phyloP scores from a whole-genome alignment of 2,888 invertebrate species.

The Drosophila multiciliata region DNA sequence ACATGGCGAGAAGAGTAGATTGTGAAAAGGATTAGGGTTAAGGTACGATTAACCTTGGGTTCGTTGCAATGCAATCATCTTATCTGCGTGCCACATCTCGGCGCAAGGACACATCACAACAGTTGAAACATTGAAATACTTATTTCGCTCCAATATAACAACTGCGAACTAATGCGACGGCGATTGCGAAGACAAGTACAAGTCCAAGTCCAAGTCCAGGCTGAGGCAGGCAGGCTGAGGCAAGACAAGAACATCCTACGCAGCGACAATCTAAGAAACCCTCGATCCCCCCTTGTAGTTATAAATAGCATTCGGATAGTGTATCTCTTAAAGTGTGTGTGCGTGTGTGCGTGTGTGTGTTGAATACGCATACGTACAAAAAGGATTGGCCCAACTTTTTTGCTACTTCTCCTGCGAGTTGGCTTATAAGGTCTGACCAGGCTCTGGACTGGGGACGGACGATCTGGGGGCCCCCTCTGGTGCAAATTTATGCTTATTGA shows the following conservation, averaged over 20 bases:
- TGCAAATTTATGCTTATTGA: slow-evolving; percentile 84
- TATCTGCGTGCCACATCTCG: slow-evolving; percentile 60
- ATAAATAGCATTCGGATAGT: slow-evolving; percentile 54
- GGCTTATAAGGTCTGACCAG: slow-evolving; percentile 37
- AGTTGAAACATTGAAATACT: slow-evolving; percentile 68
- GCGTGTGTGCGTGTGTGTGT: slow-evolving; percentile 6
- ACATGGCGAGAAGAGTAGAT: background rate
- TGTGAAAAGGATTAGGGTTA: slow-evolving; percentile 4
- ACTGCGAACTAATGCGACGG: slow-evolving; percentile 56
- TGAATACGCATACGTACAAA: slow-evolving; percentile 34
- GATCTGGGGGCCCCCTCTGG: slow-evolving; percentile 74
- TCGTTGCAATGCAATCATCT: slow-evolving; percentile 58
- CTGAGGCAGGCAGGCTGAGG: slow-evolving; percentile 3
- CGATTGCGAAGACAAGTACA: slow-evolving; percentile 32
- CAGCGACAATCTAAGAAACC: slow-evolving; percentile 50
- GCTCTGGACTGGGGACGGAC: slow-evolving; percentile 12
- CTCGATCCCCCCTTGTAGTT: slow-evolving; percentile 24
- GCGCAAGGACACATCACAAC: slow-evolving; percentile 60
- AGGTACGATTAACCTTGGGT: slow-evolving; percentile 28
- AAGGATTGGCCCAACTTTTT: slow-evolving; percentile 50
- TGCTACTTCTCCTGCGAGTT: slow-evolving; percentile 31
- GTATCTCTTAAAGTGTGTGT: background rate
- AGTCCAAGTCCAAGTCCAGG: slow-evolving; percentile 1
- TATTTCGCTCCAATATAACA: slow-evolving; percentile 47
- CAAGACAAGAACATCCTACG: slow-evolving; percentile 52